Conservation (phyloP, 1,140 invertebrate genomes). For the Platyura marginata region DNA sequence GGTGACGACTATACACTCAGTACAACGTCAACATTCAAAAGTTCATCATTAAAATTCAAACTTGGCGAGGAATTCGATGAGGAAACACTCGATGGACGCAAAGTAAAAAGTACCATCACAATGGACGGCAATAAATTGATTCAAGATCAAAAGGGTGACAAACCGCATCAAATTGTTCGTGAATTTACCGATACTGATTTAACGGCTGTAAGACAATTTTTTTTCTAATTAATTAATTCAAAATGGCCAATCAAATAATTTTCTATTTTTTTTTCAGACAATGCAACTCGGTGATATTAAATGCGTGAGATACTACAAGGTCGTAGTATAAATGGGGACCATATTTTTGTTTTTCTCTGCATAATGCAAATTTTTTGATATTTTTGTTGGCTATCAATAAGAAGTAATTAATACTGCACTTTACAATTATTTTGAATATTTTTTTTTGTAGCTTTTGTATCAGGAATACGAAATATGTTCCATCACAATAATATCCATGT, state of each 20-base stretch:
- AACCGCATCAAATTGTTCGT: constrained; percentile 41
- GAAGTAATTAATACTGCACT: too few relatives aligned
- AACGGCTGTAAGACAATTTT: constrained; percentile 34
- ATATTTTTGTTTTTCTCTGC: too few relatives aligned
- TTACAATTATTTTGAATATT: too few relatives aligned
- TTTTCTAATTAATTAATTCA: not conserved
- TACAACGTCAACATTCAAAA: constrained; percentile 72
- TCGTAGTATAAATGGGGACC: too few relatives aligned
- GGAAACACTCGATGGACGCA: constrained; percentile 65
- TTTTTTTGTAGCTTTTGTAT: too few relatives aligned
- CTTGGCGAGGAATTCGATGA: constrained; percentile 71
- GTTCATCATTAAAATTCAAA: constrained; percentile 55
- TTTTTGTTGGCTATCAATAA: too few relatives aligned
- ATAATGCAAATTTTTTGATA: too few relatives aligned
- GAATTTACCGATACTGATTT: constrained; percentile 50
- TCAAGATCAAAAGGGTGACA: constrained; percentile 47
- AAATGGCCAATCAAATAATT: not conserved
- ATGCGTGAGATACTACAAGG: not conserved
- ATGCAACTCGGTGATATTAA: not conserved
- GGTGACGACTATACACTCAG: constrained; percentile 50
- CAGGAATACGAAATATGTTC: too few relatives aligned
- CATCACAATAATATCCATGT: too few relatives aligned
- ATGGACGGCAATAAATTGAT: constrained; percentile 46
- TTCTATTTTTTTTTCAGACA: not conserved
- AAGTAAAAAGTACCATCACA: constrained; percentile 52